Percentiles rank a stretch among this genome's conserved stretches.
These are phyloP conservation scores for Drosophila suboccidentalis DNA, from an alignment of 2,888 invertebrate genomes.

Conservation along the genomic window DNA sequence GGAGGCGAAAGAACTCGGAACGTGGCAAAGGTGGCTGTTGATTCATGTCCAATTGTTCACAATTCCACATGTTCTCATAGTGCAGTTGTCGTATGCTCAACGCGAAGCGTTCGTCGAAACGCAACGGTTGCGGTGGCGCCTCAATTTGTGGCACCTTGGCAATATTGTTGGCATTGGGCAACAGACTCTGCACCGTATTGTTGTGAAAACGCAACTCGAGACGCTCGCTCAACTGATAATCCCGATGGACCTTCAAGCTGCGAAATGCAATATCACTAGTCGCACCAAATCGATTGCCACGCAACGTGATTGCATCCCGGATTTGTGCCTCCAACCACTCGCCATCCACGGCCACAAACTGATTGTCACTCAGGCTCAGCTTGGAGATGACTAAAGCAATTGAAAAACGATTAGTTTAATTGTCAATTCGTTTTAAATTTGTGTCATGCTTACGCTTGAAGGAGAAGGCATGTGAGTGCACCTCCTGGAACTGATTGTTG, in stretches of 20 bases:
- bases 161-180: constrained; percentile 8
- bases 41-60: constrained; percentile 74
- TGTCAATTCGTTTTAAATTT: not conserved
- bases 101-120: constrained; percentile 80
- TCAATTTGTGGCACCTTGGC: constrained; percentile 8
- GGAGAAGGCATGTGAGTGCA: constrained; percentile 90
- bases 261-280: constrained; percentile 84
- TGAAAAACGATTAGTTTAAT: not conserved
- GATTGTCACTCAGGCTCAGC: constrained; percentile 81
- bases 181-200: constrained; percentile 76
- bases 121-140: constrained; percentile 69
- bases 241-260: constrained; percentile 81
- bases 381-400: constrained; percentile 74
- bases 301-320: constrained; percentile 78
- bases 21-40: constrained; percentile 74
- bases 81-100: constrained; percentile 80
- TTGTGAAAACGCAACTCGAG: constrained; percentile 84
- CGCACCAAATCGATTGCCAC: constrained; percentile 82
- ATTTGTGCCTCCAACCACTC: constrained; percentile 83
- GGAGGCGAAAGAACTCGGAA: constrained; percentile 77
- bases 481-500: constrained; percentile 88
- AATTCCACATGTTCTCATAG: constrained; percentile 79
- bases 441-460: constrained; percentile 79
- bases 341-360: constrained; percentile 81
- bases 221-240: constrained; percentile 81